Percentiles rank a stretch among this genome's conserved stretches.
Conservation (phyloP, 2,797 vertebrate species). For the Acanthopagrus latus region DNA sequence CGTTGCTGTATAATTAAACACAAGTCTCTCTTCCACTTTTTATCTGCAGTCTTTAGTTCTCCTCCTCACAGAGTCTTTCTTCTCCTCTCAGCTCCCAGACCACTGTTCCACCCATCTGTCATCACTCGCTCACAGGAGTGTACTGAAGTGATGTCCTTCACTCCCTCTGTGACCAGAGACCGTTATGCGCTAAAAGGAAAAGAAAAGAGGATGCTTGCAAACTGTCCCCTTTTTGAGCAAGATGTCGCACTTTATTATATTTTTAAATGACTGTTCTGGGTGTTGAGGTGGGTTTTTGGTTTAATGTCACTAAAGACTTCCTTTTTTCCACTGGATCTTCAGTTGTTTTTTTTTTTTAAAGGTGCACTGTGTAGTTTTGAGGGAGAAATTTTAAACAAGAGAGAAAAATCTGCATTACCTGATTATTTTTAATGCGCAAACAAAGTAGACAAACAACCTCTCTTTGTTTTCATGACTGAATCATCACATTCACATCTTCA, state of each 20-base stretch:
- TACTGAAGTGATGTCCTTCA: slow-evolving; percentile 75
- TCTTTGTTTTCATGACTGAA: too few relatives aligned
- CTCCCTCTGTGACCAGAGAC: slow-evolving; percentile 33
- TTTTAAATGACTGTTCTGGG: slow-evolving; percentile 19
- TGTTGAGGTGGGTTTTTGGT: neutral
- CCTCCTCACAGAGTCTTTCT: slow-evolving; percentile 27
- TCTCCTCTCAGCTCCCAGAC: slow-evolving; percentile 85
- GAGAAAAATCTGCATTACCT: too few relatives aligned
- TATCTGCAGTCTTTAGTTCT: neutral
- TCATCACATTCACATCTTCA: too few relatives aligned
- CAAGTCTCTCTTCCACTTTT: neutral
- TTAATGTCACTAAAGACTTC: neutral
- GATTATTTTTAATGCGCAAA: too few relatives aligned
- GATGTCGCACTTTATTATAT: slow-evolving; percentile 12
- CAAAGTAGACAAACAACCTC: too few relatives aligned
- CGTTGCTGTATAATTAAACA: slow-evolving; percentile 15
- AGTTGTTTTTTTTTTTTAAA: slow-evolving; percentile 4
- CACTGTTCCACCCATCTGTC: slow-evolving; percentile 85
- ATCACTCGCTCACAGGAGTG: slow-evolving; percentile 87
- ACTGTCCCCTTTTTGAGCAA: slow-evolving; percentile 6
- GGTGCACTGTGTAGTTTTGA: too few relatives aligned
- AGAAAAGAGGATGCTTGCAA: slow-evolving; percentile 1
- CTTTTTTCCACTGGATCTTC: neutral
- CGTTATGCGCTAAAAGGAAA: slow-evolving; percentile 29
- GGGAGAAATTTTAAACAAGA: too few relatives aligned